phyloP scores from a whole-genome alignment of 2,113 vertebrate genomes.

The Hippocampus mohnikei region DNA sequence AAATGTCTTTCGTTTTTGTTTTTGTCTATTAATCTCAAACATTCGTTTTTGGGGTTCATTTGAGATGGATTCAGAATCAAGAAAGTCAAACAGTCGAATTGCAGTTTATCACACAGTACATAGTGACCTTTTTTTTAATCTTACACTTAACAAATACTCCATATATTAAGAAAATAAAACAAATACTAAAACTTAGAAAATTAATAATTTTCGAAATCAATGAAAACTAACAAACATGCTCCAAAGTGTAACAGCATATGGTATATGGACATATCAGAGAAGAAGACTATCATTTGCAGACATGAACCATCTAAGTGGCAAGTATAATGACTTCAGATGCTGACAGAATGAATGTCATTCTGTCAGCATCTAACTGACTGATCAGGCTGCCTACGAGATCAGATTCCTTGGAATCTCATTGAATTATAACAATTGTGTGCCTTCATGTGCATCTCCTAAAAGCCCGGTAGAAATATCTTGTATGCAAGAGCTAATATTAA shows the following conservation, averaged over 20 bases:
- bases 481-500: constrained; percentile 4
- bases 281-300: constrained; percentile 16
- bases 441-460: constrained; percentile 4
- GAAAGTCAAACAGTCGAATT: no score
- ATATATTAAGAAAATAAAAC: no score
- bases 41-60: no score
- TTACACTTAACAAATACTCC: no score
- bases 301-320: constrained; percentile 5
- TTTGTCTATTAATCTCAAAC: no score
- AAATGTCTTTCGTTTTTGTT: no score
- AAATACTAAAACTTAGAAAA: no score
- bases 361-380: constrained; percentile 3
- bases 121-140: no score
- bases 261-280: constrained; percentile 31
- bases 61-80: no score
- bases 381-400: neutral
- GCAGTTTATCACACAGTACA: no score
- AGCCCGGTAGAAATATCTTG: constrained; percentile 21
- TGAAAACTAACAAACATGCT: no score
- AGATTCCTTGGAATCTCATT: neutral
- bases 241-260: constrained; percentile 40
- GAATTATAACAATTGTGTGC: neutral
- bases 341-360: neutral
- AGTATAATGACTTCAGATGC: constrained; percentile 9
- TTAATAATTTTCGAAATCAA: no score